Conservation (phyloP, 2,113 vertebrate genomes). For the Podarcis muralis region DNA sequence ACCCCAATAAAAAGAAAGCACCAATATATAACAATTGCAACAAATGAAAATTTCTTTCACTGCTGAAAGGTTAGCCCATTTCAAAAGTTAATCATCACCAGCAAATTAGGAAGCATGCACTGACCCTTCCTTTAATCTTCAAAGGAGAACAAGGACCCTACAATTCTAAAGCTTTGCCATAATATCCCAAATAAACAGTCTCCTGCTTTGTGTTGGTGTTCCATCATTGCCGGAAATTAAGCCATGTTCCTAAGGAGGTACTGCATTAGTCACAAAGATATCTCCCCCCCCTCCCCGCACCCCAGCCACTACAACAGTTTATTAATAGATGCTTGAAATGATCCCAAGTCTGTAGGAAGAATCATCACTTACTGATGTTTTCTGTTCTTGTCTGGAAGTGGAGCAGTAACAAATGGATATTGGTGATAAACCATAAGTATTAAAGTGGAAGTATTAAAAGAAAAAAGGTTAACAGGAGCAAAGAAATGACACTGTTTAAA, state of each 20-base stretch:
- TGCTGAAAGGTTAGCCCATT: slow-evolving; percentile 60
- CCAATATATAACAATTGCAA: slow-evolving; percentile 13
- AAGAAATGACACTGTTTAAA: slow-evolving; percentile 48
- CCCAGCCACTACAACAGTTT: neutral
- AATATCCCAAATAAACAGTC: neutral
- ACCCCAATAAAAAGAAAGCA: slow-evolving; percentile 39
- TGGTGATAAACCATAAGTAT: slow-evolving; percentile 46
- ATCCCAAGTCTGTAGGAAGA: slow-evolving; percentile 18
- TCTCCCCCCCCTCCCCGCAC: neutral
- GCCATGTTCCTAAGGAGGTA: slow-evolving; percentile 32
- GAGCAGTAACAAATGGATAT: slow-evolving; percentile 24
- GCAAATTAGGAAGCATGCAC: slow-evolving; percentile 49
- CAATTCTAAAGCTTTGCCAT: neutral
- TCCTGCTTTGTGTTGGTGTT: neutral
- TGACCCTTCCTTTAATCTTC: slow-evolving; percentile 20
- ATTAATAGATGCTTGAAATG: slow-evolving; percentile 37
- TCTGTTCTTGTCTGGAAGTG: slow-evolving; percentile 18
- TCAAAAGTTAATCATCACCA: slow-evolving; percentile 62
- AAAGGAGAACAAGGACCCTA: neutral
- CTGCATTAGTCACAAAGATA: slow-evolving; percentile 32
- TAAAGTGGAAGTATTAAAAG: neutral
- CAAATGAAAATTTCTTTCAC: slow-evolving; percentile 54
- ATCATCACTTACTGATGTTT: neutral
- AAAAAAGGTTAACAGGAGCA: slow-evolving; percentile 32
- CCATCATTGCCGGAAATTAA: slow-evolving; percentile 24